Evolutionary conservation across 2,113 vertebrate species (phyloP).

Genomic region (Callospermophilus lateralis): DNA sequence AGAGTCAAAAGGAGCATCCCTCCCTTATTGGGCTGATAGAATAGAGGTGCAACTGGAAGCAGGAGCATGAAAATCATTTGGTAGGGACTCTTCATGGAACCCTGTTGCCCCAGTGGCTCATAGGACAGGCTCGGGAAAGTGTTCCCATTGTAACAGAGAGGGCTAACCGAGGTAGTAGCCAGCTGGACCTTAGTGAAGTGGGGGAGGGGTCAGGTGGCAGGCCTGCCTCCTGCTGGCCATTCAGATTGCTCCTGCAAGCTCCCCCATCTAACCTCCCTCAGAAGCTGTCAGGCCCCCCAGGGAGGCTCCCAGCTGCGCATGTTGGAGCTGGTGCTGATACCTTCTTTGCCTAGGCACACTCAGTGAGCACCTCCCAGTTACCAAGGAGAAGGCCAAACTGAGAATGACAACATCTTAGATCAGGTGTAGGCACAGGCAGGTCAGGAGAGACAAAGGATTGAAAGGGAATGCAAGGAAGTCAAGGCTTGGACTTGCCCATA

Average conservation of each 20-base stretch:
- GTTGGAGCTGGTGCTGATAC: slow-evolving; percentile 50
- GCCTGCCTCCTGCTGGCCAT: neutral
- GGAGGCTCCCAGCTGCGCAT: slow-evolving; percentile 45
- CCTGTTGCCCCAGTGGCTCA: neutral
- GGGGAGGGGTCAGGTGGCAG: neutral
- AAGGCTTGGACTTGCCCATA: slow-evolving; percentile 19
- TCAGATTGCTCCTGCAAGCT: neutral
- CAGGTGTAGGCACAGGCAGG: neutral
- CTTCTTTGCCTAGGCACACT: neutral
- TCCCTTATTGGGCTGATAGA: neutral
- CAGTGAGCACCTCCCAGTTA: slow-evolving; percentile 68
- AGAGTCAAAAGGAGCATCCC: too few species aligned
- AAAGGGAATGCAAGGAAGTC: slow-evolving; percentile 14
- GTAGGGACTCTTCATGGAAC: neutral
- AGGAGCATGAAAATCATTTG: neutral
- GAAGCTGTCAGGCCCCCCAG: neutral
- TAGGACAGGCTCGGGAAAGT: neutral
- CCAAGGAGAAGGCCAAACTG: slow-evolving; percentile 74
- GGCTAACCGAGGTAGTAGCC: neutral
- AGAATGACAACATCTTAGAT: slow-evolving; percentile 53
- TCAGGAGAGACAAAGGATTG: neutral
- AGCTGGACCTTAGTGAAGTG: neutral
- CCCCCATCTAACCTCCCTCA: neutral
- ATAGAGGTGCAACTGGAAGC: neutral
- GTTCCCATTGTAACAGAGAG: neutral